phyloP scores from a whole-genome alignment of 2,113 vertebrate genomes.

The Entomyzon cyanotis region DNA sequence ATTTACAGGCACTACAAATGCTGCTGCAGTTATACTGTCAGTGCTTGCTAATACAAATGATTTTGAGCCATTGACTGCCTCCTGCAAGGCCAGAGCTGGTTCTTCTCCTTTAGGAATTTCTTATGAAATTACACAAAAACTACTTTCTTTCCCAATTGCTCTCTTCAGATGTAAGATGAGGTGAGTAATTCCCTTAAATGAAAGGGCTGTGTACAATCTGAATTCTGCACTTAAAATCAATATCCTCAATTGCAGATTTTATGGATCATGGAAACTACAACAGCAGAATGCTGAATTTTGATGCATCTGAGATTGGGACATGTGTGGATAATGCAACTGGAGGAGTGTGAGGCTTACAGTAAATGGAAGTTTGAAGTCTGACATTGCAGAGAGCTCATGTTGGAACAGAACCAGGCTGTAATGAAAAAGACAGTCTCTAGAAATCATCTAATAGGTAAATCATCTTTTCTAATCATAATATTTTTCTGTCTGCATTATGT shows the following conservation, averaged over 20 bases:
- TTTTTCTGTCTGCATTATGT: background rate
- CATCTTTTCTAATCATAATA: background rate
- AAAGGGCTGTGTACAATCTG: background rate
- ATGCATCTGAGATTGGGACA: background rate
- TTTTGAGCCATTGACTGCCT: background rate
- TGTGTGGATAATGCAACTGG: background rate
- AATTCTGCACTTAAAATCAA: conserved; percentile 13
- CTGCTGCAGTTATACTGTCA: background rate
- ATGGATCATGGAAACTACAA: background rate
- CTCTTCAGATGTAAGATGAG: background rate
- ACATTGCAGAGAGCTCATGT: background rate
- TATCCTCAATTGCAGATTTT: background rate
- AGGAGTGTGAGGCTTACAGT: background rate
- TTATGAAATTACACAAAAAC: background rate
- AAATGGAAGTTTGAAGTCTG: background rate
- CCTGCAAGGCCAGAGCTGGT: background rate
- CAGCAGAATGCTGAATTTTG: background rate
- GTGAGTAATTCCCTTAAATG: background rate
- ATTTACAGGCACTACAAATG: conserved; percentile 14
- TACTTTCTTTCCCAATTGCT: background rate
- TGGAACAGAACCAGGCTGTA: background rate
- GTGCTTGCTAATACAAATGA: background rate
- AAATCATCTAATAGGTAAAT: background rate
- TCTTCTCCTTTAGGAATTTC: background rate
- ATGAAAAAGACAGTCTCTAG: background rate